A percentile compares a stretch with the other conserved stretches of the same genome.
Evolutionary conservation across 2,797 vertebrate species (phyloP).

Genomic region (Lepus oiostolus): DNA sequence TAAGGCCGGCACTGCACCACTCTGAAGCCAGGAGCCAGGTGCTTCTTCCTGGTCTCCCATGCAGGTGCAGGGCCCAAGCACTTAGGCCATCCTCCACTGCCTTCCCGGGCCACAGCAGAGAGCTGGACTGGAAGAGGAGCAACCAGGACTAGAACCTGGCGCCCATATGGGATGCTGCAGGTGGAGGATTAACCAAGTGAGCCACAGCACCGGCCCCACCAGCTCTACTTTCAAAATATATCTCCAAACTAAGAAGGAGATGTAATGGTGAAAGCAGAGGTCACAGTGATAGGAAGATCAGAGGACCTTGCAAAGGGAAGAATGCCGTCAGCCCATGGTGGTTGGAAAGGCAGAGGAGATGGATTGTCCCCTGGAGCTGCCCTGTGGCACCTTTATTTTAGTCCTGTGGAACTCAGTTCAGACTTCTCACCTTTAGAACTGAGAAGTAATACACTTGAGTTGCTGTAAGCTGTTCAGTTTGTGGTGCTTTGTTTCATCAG

Average conservation of each 20-base stretch:
- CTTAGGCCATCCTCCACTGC: too few species aligned
- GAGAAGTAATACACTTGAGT: neutral
- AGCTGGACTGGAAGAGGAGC: too few species aligned
- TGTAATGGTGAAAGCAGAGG: neutral
- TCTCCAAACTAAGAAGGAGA: neutral
- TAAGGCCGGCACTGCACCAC: too few species aligned
- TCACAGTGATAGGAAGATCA: neutral
- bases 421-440: neutral
- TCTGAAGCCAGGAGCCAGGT: too few species aligned
- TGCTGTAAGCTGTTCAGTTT: neutral
- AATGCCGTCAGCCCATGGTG: neutral
- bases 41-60: too few species aligned
- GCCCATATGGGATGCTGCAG: too few species aligned
- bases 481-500: neutral
- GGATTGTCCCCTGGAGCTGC: neutral
- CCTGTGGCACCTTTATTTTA: neutral
- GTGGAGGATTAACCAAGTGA: too few species aligned
- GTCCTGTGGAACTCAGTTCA: neutral
- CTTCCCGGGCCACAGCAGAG: too few species aligned
- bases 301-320: neutral
- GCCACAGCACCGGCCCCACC: neutral
- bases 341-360: neutral
- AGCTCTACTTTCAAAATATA: neutral
- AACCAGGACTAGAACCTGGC: too few species aligned
- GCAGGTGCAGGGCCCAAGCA: too few species aligned